A percentile compares a stretch with the other conserved stretches of the same genome.
Evolutionary conservation across 2,888 invertebrate species (phyloP).

Genomic region (Synergus itoensis): DNA sequence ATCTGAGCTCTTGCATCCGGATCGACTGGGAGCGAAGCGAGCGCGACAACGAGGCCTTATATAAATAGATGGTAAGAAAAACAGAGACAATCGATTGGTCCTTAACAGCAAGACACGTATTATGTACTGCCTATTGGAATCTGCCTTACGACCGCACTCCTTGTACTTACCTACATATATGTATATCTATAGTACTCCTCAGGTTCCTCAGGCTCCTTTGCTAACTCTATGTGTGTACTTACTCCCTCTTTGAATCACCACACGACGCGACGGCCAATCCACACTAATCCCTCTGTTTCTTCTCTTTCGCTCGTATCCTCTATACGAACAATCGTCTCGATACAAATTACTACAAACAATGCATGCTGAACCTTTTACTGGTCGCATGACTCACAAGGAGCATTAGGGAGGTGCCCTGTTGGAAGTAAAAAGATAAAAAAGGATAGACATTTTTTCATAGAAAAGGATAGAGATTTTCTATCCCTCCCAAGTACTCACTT

Average conservation of each 20-base stretch:
- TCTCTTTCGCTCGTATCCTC: constrained; percentile 41
- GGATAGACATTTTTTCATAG: too few relatives aligned
- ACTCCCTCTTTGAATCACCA: constrained; percentile 1
- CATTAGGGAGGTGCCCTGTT: background rate
- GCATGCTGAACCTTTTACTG: constrained; percentile 40
- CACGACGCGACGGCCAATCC: constrained; percentile 48
- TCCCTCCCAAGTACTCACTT: too few relatives aligned
- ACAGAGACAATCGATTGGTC: constrained; percentile 54
- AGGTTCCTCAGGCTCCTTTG: background rate
- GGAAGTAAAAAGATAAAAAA: too few relatives aligned
- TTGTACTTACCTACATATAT: background rate
- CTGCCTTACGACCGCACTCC: constrained; percentile 43
- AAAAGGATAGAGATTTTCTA: too few relatives aligned
- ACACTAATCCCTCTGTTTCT: constrained; percentile 44
- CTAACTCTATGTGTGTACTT: constrained; percentile 4
- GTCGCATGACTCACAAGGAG: background rate
- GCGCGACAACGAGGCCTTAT: constrained; percentile 54
- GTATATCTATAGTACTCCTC: constrained; percentile 24
- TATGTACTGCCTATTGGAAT: constrained; percentile 56
- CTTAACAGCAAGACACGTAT: constrained; percentile 56
- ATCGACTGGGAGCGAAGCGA: constrained; percentile 48
- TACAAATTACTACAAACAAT: constrained; percentile 59
- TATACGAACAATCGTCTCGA: constrained; percentile 52
- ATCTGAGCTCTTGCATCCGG: constrained; percentile 54
- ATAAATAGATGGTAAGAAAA: constrained; percentile 59